Evolutionary conservation across 1,140 invertebrate species (phyloP).

Genomic region (Hermetia illucens): DNA sequence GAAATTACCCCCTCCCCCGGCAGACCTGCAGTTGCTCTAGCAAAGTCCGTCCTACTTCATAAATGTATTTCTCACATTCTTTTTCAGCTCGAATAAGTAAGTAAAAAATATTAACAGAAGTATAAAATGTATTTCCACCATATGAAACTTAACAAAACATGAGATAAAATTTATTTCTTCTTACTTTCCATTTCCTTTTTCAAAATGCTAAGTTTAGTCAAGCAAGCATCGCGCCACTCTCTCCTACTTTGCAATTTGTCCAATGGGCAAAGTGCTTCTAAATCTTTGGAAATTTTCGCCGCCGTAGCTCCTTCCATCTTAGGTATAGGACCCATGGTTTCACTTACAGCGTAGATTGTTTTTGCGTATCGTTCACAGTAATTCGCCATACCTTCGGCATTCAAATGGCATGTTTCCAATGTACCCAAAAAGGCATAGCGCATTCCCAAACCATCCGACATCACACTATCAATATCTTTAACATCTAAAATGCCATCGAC

Average conservation of each 20-base stretch:
- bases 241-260: conserved; percentile 58
- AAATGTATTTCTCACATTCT: too few relatives aligned
- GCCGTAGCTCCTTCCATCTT: conserved; percentile 52
- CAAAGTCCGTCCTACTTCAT: too few relatives aligned
- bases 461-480: conserved; percentile 83
- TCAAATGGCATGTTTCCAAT: conserved; percentile 86
- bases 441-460: conserved; percentile 87
- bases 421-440: conserved; percentile 91
- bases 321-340: conserved; percentile 60
- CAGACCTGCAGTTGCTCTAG: too few relatives aligned
- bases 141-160: too few relatives aligned
- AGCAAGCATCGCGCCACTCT: conserved; percentile 68
- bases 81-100: too few relatives aligned
- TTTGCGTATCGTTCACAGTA: conserved; percentile 51
- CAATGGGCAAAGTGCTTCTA: conserved; percentile 58
- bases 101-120: too few relatives aligned
- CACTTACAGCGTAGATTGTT: conserved; percentile 60
- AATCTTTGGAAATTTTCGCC: conserved; percentile 45
- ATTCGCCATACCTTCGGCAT: conserved; percentile 69
- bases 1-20: too few relatives aligned
- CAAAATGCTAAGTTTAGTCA: conserved; percentile 66
- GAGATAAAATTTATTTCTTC: too few relatives aligned
- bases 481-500: conserved; percentile 70
- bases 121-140: too few relatives aligned
- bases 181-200: conserved; percentile 66